These are phyloP conservation scores for Lepidocyrtinus sp. DNA, from an alignment of 2,888 invertebrate genomes.

Conservation along the genomic window DNA sequence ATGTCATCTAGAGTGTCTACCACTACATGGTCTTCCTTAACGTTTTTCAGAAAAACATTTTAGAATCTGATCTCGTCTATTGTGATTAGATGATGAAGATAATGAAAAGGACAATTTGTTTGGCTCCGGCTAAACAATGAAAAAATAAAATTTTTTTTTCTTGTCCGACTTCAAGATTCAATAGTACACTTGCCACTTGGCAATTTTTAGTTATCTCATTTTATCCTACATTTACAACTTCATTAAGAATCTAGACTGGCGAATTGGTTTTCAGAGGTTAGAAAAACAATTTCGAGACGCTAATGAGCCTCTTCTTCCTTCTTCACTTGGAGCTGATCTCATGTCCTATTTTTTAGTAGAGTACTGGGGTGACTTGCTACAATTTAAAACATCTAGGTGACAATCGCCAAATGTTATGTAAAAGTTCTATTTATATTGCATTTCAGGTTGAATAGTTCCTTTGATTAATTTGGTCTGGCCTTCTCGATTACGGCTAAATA, in stretches of 20 bases:
- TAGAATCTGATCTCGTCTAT: slow-evolving; percentile 4
- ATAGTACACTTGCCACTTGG: too few species aligned
- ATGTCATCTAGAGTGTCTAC: neutral
- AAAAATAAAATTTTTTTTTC: neutral
- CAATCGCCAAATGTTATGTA: neutral
- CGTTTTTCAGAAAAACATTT: neutral
- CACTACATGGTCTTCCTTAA: neutral
- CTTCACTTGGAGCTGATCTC: neutral
- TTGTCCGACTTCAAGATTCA: neutral
- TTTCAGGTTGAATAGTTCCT: neutral
- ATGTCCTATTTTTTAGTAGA: neutral
- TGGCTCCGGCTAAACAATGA: neutral
- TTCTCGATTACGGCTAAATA: neutral
- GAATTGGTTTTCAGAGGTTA: slow-evolving; percentile 9
- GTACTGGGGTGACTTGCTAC: neutral
- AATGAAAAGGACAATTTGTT: neutral
- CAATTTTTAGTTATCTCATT: neutral
- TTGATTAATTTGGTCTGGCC: too few species aligned
- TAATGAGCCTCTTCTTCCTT: slow-evolving; percentile 10
- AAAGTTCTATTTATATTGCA: neutral
- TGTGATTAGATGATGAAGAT: neutral
- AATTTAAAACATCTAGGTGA: neutral
- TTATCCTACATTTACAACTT: slow-evolving; percentile 1
- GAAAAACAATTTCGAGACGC: neutral
- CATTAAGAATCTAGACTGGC: slow-evolving; percentile 8